A percentile compares a stretch with the other conserved stretches of the same genome.
phyloP scores from a whole-genome alignment of 2,888 invertebrate genomes.

The Caenorhabditis sp. region DNA sequence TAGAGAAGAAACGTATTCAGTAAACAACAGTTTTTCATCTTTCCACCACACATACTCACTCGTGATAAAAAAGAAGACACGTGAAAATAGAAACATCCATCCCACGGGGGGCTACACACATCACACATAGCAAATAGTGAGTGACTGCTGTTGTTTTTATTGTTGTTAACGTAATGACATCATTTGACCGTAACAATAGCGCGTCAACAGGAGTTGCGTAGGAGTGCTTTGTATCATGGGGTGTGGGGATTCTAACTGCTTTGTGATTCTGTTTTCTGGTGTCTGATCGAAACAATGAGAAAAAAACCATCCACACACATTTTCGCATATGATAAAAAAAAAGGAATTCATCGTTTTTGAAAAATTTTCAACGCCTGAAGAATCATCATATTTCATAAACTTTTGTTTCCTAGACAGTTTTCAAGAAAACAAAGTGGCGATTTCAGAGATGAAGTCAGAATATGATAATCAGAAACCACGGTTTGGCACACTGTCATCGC shows the following conservation, averaged over 20 bases:
- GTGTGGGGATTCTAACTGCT: not conserved
- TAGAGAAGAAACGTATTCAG: not conserved
- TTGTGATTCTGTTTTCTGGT: no score
- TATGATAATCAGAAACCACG: no score
- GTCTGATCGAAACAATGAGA: no score
- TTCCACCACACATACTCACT: not conserved
- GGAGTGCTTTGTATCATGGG: not conserved
- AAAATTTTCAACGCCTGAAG: no score
- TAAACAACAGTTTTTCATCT: not conserved
- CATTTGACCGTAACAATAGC: not conserved
- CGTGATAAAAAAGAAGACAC: not conserved
- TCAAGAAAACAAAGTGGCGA: no score
- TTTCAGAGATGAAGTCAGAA: no score
- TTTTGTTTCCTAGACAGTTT: no score
- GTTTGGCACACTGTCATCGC: no score
- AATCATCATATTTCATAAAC: no score
- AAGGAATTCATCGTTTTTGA: no score
- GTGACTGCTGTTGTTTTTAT: not conserved
- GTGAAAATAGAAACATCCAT: not conserved
- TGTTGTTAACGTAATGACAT: not conserved
- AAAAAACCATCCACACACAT: no score
- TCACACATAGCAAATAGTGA: not conserved
- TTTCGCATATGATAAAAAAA: no score
- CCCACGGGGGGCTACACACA: not conserved
- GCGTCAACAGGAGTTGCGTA: not conserved